phyloP scores from a whole-genome alignment of 30 jellyfish, hydroid and myxozoan species.

The Cassiopea andromeda region DNA sequence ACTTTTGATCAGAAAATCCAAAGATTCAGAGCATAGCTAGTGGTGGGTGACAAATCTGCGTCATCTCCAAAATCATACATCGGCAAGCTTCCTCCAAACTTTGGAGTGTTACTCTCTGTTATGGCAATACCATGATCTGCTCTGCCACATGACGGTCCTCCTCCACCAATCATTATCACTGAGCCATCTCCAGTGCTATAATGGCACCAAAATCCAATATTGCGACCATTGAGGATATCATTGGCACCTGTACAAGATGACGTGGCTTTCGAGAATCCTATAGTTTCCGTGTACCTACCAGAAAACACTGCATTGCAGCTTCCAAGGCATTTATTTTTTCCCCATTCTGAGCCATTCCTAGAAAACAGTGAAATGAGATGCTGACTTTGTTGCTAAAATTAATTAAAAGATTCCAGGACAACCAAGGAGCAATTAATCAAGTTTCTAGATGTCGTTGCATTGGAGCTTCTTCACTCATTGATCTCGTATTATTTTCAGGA shows the following conservation, averaged over 20 bases:
- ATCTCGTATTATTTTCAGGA: too few relatives aligned
- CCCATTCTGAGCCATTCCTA: slow-evolving; percentile 48
- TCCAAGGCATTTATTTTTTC: slow-evolving; percentile 23
- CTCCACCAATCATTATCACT: slow-evolving; percentile 71
- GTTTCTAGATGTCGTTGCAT: too few relatives aligned
- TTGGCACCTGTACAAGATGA: slow-evolving; percentile 8
- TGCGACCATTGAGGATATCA: slow-evolving; percentile 41
- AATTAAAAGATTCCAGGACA: too few relatives aligned
- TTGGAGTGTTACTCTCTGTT: slow-evolving; percentile 52
- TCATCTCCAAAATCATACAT: slow-evolving; percentile 46
- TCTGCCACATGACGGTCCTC: slow-evolving; percentile 45
- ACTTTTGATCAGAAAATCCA: slow-evolving; percentile 17
- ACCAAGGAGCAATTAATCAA: too few relatives aligned
- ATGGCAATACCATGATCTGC: slow-evolving; percentile 75
- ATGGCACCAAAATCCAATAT: slow-evolving; percentile 70
- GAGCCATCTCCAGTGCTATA: slow-evolving; percentile 66
- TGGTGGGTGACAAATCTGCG: background rate
- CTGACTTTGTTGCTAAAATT: too few relatives aligned
- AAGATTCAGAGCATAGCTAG: slow-evolving; percentile 54
- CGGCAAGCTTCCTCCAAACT: slow-evolving; percentile 3
- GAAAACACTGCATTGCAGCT: slow-evolving; percentile 49
- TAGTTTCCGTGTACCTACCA: slow-evolving; percentile 2
- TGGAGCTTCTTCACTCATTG: too few relatives aligned
- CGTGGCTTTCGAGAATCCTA: slow-evolving; percentile 47
- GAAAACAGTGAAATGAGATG: background rate